phyloP scores from a whole-genome alignment of 2,113 vertebrate species.

The Lynx canadensis region DNA sequence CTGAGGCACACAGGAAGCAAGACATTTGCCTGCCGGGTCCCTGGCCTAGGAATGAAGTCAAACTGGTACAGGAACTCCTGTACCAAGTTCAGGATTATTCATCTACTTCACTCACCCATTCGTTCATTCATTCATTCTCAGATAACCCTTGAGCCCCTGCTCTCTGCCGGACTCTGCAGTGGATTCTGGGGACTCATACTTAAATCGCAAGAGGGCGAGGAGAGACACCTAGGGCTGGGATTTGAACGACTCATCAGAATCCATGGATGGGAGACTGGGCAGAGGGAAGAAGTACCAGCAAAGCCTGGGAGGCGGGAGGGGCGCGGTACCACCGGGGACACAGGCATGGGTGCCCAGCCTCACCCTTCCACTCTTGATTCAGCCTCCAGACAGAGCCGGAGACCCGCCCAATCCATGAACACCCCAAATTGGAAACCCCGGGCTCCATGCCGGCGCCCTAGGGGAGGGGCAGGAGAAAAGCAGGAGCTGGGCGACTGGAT shows the following conservation, averaged over 20 bases:
- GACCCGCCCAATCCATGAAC: background rate
- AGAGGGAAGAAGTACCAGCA: accelerated
- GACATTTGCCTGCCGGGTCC: background rate
- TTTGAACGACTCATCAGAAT: background rate
- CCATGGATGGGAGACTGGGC: accelerated
- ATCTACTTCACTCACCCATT: accelerated
- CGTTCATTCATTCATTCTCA: background rate
- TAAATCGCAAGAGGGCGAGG: background rate
- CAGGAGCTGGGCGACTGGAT: background rate
- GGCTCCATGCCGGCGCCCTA: accelerated
- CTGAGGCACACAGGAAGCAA: background rate
- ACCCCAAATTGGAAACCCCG: background rate
- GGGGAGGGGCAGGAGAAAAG: background rate
- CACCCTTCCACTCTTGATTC: background rate
- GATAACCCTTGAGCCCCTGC: background rate
- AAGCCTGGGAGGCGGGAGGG: background rate
- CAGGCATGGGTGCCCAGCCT: background rate
- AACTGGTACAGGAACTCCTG: background rate
- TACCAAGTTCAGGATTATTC: background rate
- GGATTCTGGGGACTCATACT: background rate
- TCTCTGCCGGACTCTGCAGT: background rate
- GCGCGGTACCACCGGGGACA: accelerated
- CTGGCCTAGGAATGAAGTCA: background rate
- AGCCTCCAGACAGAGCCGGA: background rate
- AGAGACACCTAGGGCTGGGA: background rate